Conservation (phyloP, 2,113 vertebrate genomes). For the Amphilophus citrinellus region DNA sequence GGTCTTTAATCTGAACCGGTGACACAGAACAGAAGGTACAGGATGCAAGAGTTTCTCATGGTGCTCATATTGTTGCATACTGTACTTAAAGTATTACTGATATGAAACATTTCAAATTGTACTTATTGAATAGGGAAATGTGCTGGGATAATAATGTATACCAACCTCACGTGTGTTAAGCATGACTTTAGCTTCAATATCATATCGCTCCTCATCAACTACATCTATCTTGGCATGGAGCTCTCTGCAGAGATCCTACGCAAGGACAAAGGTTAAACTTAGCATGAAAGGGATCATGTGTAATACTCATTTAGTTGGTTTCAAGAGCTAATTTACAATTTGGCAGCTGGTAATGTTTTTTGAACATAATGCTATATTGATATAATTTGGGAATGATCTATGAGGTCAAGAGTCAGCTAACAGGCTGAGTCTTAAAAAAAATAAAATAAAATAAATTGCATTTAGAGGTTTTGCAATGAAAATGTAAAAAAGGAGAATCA, state of each 20-base stretch:
- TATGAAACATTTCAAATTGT: neutral
- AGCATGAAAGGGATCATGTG: neutral
- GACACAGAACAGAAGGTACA: neutral
- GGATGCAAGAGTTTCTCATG: neutral
- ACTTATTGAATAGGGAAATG: neutral
- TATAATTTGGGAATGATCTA: neutral
- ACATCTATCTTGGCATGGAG: slow-evolving; percentile 89
- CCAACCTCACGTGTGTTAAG: slow-evolving; percentile 93
- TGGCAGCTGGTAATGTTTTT: neutral
- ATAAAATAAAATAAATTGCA: too few relatives aligned
- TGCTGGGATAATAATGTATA: slow-evolving; percentile 12
- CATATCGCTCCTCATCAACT: slow-evolving; percentile 93
- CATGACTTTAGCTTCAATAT: slow-evolving; percentile 93
- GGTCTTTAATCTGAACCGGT: slow-evolving; percentile 87
- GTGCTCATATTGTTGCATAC: neutral
- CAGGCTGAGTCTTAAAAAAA: too few relatives aligned
- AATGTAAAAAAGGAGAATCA: neutral
- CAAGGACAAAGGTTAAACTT: neutral
- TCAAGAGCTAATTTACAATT: neutral
- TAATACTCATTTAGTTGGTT: neutral
- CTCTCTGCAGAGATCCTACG: slow-evolving; percentile 91
- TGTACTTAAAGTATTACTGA: neutral
- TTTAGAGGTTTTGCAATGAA: too few relatives aligned
- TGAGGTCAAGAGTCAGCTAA: too few relatives aligned
- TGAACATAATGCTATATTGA: fast-evolving